These are phyloP conservation scores for Halesus radiatus DNA, from an alignment of 1,140 invertebrate genomes.

Conservation along the genomic window DNA sequence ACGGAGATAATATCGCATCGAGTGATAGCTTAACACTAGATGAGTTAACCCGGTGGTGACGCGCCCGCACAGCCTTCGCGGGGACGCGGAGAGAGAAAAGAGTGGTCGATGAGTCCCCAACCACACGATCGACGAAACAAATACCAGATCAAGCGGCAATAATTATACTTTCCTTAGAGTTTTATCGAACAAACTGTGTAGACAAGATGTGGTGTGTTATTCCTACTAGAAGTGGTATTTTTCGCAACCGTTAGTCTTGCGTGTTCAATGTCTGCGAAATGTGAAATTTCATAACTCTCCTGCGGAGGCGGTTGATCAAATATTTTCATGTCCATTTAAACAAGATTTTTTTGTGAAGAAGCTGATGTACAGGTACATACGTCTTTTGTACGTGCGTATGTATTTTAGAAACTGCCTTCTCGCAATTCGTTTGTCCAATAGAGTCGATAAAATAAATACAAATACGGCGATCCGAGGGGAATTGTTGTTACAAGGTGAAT, in stretches of 20 bases:
- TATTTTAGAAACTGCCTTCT: slow-evolving; percentile 12
- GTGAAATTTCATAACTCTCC: slow-evolving; percentile 31
- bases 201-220: no score
- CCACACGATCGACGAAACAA: background rate
- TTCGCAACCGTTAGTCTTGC: background rate
- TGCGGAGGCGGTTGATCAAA: slow-evolving; percentile 14
- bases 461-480: background rate
- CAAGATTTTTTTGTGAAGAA: slow-evolving; percentile 14
- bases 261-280: slow-evolving; percentile 4
- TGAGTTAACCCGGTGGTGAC: slow-evolving; percentile 14
- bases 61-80: slow-evolving; percentile 8
- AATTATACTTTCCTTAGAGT: background rate
- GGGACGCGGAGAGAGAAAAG: slow-evolving; percentile 30
- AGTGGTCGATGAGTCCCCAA: slow-evolving; percentile 22
- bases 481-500: slow-evolving; percentile 5
- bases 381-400: background rate
- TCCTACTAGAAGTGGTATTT: no score
- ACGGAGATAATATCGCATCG: slow-evolving; percentile 39
- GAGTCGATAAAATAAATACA: background rate
- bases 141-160: background rate
- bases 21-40: slow-evolving; percentile 42
- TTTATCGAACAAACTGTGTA: no score
- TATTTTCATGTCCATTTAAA: background rate
- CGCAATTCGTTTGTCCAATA: background rate
- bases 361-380: background rate